Evolutionary conservation across 2,888 invertebrate genomes (phyloP).

Genomic region (Gordius sp.): DNA sequence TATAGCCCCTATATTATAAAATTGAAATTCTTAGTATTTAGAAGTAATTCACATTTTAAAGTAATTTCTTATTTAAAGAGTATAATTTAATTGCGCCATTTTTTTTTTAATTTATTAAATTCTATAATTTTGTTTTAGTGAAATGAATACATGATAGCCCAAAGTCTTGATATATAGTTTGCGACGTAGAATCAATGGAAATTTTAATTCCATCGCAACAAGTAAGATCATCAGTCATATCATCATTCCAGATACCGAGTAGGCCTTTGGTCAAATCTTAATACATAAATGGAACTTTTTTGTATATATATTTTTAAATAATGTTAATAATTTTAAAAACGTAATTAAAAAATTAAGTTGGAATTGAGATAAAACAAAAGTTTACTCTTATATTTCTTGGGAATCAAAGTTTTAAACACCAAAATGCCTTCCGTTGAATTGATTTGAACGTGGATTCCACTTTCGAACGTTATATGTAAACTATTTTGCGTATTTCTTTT

Average conservation of each 20-base stretch:
- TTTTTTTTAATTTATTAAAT: no score
- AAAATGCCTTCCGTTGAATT: constrained; percentile 9
- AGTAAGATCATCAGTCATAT: neutral
- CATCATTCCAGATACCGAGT: neutral
- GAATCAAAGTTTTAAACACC: neutral
- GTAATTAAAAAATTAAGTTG: neutral
- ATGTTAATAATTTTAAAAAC: neutral
- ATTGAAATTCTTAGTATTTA: no score
- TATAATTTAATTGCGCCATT: no score
- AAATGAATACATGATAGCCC: constrained; percentile 3
- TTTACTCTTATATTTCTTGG: constrained; percentile 3
- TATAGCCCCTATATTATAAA: no score
- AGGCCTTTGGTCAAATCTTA: neutral
- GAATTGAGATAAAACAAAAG: neutral
- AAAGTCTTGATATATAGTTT: neutral
- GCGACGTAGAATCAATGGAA: neutral
- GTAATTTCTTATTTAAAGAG: no score
- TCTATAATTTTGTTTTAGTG: no score
- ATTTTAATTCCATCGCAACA: neutral
- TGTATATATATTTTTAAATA: constrained; percentile 7
- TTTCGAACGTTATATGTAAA: neutral
- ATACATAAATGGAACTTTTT: neutral
- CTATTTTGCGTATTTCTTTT: neutral
- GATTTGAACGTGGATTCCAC: neutral
- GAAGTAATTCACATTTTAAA: no score